Evolutionary conservation across 1,140 invertebrate species (phyloP).

Genomic region (Meteorus sp.): DNA sequence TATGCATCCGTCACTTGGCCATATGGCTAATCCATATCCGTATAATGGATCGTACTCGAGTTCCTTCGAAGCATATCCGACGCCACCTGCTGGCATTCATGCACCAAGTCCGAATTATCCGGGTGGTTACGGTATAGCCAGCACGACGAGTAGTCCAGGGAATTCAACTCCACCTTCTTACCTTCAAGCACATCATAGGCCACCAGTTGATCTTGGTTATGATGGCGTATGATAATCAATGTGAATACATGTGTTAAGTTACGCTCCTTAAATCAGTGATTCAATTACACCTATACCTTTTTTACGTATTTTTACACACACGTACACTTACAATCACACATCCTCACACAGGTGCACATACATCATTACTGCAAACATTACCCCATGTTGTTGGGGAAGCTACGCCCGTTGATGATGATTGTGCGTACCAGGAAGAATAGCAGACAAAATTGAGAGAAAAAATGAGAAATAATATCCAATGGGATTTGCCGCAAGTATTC

Average conservation of each 20-base stretch:
- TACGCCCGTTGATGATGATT: no score
- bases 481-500: no score
- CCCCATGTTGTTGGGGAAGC: neutral
- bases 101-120: conserved; percentile 53
- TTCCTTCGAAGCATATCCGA: conserved; percentile 54
- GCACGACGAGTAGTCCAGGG: conserved; percentile 35
- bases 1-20: conserved; percentile 54
- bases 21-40: conserved; percentile 53
- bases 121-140: conserved; percentile 35
- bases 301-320: conserved; percentile 50
- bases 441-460: no score
- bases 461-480: no score
- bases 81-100: conserved; percentile 49
- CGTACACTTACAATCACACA: neutral
- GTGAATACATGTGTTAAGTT: no score
- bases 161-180: conserved; percentile 53
- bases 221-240: conserved; percentile 59
- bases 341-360: neutral
- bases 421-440: no score
- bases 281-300: conserved; percentile 35
- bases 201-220: conserved; percentile 54
- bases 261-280: neutral
- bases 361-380: conserved; percentile 11
- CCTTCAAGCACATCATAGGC: conserved; percentile 52
- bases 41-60: conserved; percentile 54